Evolutionary conservation across 1,140 invertebrate species (phyloP), one percentile per base, ranked within the genome.

Genomic region (Whitmania pigra): DNA sequence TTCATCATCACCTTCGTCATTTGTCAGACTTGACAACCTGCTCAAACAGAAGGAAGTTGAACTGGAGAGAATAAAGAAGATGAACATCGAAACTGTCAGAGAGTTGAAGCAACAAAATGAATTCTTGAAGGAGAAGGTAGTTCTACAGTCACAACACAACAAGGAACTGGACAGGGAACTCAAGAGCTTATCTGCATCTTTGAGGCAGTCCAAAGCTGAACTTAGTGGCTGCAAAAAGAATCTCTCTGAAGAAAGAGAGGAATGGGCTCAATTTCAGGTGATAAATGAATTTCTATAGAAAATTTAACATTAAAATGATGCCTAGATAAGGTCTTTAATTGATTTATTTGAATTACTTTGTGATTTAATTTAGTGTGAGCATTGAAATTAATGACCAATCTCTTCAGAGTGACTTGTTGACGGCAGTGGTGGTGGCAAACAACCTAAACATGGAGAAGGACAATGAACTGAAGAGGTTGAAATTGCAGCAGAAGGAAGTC

Each of bases 401-500:
- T 49, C 95, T 95, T 84, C 92, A 95, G 80, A 88, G 88, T 72
- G 93, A 97, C 83, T 84, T 97, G 0, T 83, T 94, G 43, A 92
- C 91, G 83, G 92, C 93, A 0, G 93, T 97, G 0, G 86, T 92
- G 25, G 92, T 96, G 15, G 93, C 93, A 15, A 94, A 95, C 82
- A 91, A 95, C 79, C 94, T 95, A 81, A 93, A 70, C n/a, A 53
- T 77, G 7, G 83, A 83, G 72, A 79, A 80, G 15, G 78, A 83
- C 55, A 85, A 88, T 70, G 89, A 92, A 76, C 84, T 91, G 73
- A 91, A 94, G 79, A 86, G 88, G 73, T 84, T 94, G 13, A 86
- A 89, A 77, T 80, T 85, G 0, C 86, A 92, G 20, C 85, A 88
- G 73, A 90, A 94, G 75, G 88, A 88, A 77, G n/a, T 54, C 18